phyloP scores from a whole-genome alignment of 2,113 vertebrate species.

The Pterocles gutturalis region DNA sequence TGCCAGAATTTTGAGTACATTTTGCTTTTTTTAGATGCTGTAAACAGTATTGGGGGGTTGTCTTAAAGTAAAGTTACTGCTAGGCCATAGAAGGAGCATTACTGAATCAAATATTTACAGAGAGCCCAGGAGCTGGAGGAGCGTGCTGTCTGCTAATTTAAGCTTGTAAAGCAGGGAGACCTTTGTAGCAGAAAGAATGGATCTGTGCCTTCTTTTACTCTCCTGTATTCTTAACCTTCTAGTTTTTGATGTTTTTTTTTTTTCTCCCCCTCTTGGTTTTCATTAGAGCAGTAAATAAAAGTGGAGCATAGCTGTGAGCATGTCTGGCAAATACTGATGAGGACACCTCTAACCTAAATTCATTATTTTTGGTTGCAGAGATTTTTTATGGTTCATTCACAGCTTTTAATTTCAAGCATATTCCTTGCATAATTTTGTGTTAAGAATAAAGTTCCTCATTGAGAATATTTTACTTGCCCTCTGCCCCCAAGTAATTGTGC shows the following conservation, averaged over 20 bases:
- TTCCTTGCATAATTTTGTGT: neutral
- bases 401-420: neutral
- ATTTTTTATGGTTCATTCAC: neutral
- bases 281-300: neutral
- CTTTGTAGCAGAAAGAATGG: neutral
- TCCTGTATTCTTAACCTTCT: neutral
- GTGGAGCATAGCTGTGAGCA: neutral
- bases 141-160: neutral
- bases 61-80: constrained; percentile 59
- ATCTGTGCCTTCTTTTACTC: neutral
- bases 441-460: neutral
- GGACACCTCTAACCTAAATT: neutral
- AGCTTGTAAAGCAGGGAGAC: neutral
- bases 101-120: constrained; percentile 65
- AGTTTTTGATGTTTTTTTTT: neutral
- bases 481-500: neutral
- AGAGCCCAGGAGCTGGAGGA: constrained; percentile 20
- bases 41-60: constrained; percentile 59
- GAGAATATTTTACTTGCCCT: neutral
- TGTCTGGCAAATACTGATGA: neutral
- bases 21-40: constrained; percentile 75
- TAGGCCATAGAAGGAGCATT: constrained; percentile 66
- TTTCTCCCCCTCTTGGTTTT: neutral
- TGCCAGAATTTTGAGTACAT: constrained; percentile 66
- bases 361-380: neutral